Percentiles rank a stretch among this genome's conserved stretches.
These are phyloP conservation scores for Panzeria rudis DNA, from an alignment of 2,888 invertebrate species.

Conservation along the genomic window DNA sequence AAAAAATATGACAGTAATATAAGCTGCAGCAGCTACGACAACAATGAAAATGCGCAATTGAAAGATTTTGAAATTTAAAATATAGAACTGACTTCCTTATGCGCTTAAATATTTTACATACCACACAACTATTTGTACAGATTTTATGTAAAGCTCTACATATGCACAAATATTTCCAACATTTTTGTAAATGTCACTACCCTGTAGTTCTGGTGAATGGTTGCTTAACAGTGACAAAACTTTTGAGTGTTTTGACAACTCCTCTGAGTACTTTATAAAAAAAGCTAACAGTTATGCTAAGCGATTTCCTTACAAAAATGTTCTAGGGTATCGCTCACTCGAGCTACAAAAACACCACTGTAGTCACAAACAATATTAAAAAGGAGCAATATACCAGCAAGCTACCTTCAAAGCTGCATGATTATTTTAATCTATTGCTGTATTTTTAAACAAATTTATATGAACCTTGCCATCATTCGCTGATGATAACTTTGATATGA, in stretches of 20 bases:
- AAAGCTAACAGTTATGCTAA: background rate
- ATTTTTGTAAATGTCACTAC: background rate
- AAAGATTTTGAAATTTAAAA: slow-evolving; percentile 28
- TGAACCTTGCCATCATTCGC: slow-evolving; percentile 34
- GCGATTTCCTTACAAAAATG: too few relatives aligned
- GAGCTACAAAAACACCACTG: too few relatives aligned
- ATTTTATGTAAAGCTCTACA: background rate
- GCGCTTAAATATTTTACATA: background rate
- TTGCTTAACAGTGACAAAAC: too few relatives aligned
- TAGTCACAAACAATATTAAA: background rate
- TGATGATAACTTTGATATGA: slow-evolving; percentile 52
- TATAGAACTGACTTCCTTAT: slow-evolving; percentile 16
- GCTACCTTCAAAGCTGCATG: slow-evolving; percentile 13
- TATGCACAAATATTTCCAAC: background rate
- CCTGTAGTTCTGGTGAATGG: background rate
- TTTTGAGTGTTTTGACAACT: too few relatives aligned
- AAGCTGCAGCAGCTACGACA: slow-evolving; percentile 13
- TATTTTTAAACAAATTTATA: slow-evolving; percentile 28
- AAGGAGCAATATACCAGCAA: background rate
- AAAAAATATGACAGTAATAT: slow-evolving; percentile 39
- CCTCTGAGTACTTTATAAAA: too few relatives aligned
- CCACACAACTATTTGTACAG: background rate
- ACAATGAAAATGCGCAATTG: slow-evolving; percentile 17
- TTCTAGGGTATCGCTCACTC: too few relatives aligned
- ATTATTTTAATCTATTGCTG: background rate